Evolutionary conservation across 2,888 invertebrate genomes (phyloP), one percentile per base, ranked within the genome.

Genomic region (Pegoplata infirma): DNA sequence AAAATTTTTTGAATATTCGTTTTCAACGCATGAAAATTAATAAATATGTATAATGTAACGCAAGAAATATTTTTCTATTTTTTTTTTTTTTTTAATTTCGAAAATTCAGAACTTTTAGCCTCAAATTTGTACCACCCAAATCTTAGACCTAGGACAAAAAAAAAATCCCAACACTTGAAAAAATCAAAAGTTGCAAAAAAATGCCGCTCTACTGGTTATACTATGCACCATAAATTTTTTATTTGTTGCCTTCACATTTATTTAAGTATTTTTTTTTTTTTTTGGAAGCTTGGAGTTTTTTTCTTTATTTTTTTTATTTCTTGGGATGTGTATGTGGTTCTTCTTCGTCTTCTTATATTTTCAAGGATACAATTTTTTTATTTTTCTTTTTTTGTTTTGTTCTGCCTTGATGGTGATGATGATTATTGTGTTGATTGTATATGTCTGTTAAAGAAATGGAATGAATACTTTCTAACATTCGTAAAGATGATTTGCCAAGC

Each of bases 401-500:
- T 49, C 17, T n/a, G 40, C 46, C 23, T 47, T 36, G 36, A 10
- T 58, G 36, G 14, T 64, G 32, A 44, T 28, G 66, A 53, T 64
- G 58, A 28, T 53, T 69, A 67, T 73, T 68, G 51, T 63, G 71
- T 61, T 74, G 71, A 74, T 79, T 66, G 56, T 67, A 56, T 25
- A 58, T 72, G 53, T 53, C 63, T 56, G 47, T 28, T 32, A 59
- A n/a, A 44, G 19, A 14, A 17, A 58, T 21, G 19, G 55, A 76
- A 66, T n/a, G n/a, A n/a, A 56, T 49, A 72, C n/a, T n/a, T n/a
- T n/a, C n/a, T n/a, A n/a, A n/a, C 53, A 59, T 46, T 55, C 51
- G 68, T 58, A 78, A 61, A 66, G 68, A 78, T 75, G 59, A 75
- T 75, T 66, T 67, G 49, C 59, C 74, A 79, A 75, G 74, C 71